Conservation (phyloP, 1,140 invertebrate species). For the Yoshiicerus persimilis region DNA sequence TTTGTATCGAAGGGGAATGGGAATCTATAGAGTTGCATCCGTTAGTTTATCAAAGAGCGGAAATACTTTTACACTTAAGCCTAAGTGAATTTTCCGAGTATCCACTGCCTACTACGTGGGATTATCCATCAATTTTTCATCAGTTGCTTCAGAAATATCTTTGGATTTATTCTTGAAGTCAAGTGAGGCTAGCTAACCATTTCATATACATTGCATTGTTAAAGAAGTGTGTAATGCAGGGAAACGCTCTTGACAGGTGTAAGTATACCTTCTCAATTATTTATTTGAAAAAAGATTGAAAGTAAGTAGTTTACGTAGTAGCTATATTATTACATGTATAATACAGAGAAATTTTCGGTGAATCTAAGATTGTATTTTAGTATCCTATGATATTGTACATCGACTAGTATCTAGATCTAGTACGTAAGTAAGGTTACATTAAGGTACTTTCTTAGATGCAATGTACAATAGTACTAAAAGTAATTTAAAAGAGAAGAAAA, state of each 20-base stretch:
- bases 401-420: background rate
- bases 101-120: background rate
- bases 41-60: conserved; percentile 17
- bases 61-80: background rate
- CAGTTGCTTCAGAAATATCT: background rate
- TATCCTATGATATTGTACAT: background rate
- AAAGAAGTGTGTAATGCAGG: background rate
- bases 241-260: background rate
- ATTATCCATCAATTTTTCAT: conserved; percentile 4
- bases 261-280: background rate
- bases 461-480: background rate
- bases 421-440: background rate
- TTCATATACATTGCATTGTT: background rate
- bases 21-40: conserved; percentile 30
- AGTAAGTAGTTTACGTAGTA: background rate
- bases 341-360: background rate
- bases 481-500: background rate
- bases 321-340: background rate
- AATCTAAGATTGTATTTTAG: background rate
- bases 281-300: background rate
- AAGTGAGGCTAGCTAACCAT: background rate
- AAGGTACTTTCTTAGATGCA: background rate
- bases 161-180: background rate
- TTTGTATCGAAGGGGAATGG: conserved; percentile 12
- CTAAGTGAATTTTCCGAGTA: conserved; percentile 1